phyloP scores from a whole-genome alignment of 2,113 vertebrate genomes.

The Cercocebus atys region DNA sequence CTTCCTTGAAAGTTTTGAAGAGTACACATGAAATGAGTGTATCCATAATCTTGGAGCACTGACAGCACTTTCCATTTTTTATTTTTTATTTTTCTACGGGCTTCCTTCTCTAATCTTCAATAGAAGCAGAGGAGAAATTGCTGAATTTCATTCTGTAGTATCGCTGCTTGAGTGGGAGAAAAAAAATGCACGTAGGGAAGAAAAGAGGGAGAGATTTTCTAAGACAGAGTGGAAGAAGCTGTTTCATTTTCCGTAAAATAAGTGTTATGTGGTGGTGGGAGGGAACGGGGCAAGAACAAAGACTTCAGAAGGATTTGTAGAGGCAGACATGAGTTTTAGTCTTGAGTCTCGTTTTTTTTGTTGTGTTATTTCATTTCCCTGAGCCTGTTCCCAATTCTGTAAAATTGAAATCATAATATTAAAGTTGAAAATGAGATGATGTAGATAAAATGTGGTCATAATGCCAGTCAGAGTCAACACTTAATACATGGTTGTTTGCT shows the following conservation, averaged over 20 bases:
- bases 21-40: slow-evolving; percentile 27
- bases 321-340: neutral
- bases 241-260: neutral
- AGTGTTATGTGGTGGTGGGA: neutral
- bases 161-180: neutral
- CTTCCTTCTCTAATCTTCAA: neutral
- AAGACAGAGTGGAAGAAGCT: neutral
- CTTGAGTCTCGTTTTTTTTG: neutral
- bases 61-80: slow-evolving; percentile 32
- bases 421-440: neutral
- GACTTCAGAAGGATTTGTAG: neutral
- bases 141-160: neutral
- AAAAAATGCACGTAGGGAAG: neutral
- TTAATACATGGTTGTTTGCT: neutral
- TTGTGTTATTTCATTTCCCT: neutral
- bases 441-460: neutral
- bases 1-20: slow-evolving; percentile 73
- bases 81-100: slow-evolving; percentile 16
- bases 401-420: neutral
- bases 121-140: neutral
- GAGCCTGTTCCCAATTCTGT: neutral
- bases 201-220: neutral
- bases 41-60: neutral
- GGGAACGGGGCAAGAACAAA: neutral
- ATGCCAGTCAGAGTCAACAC: neutral